Evolutionary conservation across 2,888 invertebrate genomes (phyloP).

Genomic region (Palloptera scutellata): DNA sequence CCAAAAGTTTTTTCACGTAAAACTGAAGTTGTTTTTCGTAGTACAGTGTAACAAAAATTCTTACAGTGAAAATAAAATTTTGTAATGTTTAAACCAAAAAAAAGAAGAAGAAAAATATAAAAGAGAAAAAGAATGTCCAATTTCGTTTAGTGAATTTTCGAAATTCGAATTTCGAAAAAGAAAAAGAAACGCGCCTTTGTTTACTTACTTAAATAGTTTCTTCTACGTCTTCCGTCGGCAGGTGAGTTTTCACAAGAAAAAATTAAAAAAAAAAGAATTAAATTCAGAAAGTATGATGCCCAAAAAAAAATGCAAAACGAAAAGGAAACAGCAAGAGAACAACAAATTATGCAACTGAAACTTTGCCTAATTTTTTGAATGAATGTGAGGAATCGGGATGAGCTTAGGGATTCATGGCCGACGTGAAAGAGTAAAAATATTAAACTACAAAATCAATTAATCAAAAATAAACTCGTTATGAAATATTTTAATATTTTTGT

Average conservation of each 20-base stretch:
- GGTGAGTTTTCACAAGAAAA: constrained; percentile 52
- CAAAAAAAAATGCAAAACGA: constrained; percentile 43
- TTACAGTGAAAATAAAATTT: constrained; percentile 39
- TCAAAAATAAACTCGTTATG: too few relatives aligned
- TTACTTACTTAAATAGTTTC: too few relatives aligned
- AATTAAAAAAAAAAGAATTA: constrained; percentile 31
- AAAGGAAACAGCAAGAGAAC: constrained; percentile 27
- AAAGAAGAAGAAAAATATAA: constrained; percentile 5
- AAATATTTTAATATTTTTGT: too few relatives aligned
- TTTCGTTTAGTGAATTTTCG: constrained; percentile 37
- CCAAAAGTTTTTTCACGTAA: not conserved
- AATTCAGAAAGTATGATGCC: constrained; percentile 50
- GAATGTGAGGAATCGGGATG: constrained; percentile 57
- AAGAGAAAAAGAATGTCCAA: constrained; percentile 42
- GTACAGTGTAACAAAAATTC: too few relatives aligned
- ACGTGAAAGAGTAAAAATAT: constrained; percentile 53
- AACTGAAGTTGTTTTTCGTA: too few relatives aligned
- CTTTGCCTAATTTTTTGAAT: constrained; percentile 36
- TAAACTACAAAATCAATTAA: constrained; percentile 6
- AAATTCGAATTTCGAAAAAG: constrained; percentile 37
- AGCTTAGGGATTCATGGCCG: constrained; percentile 67
- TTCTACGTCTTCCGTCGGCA: constrained; percentile 54
- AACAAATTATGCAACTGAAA: constrained; percentile 28
- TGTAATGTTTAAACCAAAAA: constrained; percentile 11
- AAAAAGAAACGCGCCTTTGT: constrained; percentile 9